Conservation (phyloP, 2,113 vertebrate species). For the Osmerus mordax region DNA sequence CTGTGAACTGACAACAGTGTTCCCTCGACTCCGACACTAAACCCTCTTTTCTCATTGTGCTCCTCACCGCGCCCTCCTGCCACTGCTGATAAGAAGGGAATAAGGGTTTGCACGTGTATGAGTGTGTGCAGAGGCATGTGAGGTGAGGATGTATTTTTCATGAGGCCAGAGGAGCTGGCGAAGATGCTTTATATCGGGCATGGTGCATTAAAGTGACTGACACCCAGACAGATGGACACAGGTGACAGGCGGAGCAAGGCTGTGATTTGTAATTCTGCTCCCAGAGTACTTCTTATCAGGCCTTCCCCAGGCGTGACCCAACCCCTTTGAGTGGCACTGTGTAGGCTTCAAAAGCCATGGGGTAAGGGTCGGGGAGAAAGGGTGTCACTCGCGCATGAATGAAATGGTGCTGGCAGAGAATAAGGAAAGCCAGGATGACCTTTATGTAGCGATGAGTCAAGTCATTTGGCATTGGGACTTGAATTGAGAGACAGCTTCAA, state of each 20-base stretch:
- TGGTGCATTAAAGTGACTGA: constrained; percentile 6
- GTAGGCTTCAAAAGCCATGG: constrained; percentile 26
- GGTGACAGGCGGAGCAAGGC: background rate
- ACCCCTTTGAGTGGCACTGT: background rate
- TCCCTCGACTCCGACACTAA: constrained; percentile 3
- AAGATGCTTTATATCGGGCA: background rate
- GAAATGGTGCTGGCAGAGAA: background rate
- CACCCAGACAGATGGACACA: constrained; percentile 2
- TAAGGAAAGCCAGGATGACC: background rate
- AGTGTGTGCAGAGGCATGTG: background rate
- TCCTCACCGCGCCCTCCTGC: background rate
- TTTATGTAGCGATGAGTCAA: background rate
- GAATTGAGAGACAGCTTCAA: background rate
- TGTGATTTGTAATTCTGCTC: constrained; percentile 34
- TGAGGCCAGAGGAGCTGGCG: background rate
- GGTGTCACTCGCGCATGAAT: background rate
- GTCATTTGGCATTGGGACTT: background rate
- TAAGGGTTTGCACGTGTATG: background rate
- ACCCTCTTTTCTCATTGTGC: constrained; percentile 1
- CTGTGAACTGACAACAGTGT: constrained; percentile 10
- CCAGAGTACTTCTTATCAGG: constrained; percentile 35
- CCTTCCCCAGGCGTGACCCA: constrained; percentile 1
- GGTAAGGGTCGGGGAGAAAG: background rate
- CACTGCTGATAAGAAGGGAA: background rate
- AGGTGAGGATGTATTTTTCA: constrained; percentile 27